Percentiles rank a stretch among this genome's conserved stretches.
Evolutionary conservation across 64 coral and sea anemone genomes (phyloP).

Genomic region (Pocillopora verrucosa): DNA sequence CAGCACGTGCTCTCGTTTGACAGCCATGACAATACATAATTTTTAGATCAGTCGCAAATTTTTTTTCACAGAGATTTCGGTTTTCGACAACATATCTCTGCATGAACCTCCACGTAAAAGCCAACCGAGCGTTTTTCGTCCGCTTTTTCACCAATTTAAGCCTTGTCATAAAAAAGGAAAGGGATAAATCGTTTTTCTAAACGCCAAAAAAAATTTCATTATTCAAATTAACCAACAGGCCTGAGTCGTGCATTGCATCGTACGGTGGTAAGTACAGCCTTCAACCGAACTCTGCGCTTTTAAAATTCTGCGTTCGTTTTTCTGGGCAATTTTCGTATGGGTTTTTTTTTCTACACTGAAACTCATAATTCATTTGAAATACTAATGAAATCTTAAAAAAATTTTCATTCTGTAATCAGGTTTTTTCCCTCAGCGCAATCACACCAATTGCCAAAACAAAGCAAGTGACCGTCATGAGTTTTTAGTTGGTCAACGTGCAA

Average conservation of each 20-base stretch:
- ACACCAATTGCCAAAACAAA: no score
- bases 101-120: not conserved
- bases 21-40: not conserved
- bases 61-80: not conserved
- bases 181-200: not conserved
- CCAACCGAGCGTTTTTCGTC: not conserved
- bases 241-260: not conserved
- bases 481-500: constrained; percentile 2
- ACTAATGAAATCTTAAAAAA: no score
- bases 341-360: not conserved
- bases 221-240: not conserved
- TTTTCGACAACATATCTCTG: not conserved
- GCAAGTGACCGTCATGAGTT: no score
- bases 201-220: not conserved
- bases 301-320: not conserved
- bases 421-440: no score
- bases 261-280: not conserved
- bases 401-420: no score
- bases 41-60: not conserved
- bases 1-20: not conserved
- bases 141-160: not conserved
- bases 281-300: not conserved
- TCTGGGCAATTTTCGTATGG: not conserved
- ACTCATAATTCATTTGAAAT: no score
- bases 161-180: not conserved